Percentiles rank a stretch among this genome's conserved stretches.
Conservation (phyloP, 2,797 vertebrate genomes). For the Betta splendens region DNA sequence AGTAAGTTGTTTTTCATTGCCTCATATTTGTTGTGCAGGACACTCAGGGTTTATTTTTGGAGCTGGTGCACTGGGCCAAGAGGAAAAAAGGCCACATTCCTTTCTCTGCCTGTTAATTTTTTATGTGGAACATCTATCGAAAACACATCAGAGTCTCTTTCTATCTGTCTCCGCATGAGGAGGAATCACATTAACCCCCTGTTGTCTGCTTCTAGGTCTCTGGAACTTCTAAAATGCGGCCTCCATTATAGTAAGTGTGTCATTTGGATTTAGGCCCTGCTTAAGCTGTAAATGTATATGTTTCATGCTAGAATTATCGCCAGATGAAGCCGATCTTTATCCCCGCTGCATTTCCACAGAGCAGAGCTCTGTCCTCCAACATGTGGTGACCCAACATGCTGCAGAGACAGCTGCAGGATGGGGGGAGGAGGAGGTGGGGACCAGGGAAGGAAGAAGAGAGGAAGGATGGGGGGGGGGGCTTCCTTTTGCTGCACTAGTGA, state of each 20-base stretch:
- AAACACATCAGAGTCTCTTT: conserved; percentile 11
- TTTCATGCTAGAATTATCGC: conserved; percentile 27
- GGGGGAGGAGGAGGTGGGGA: no score
- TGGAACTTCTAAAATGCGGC: conserved; percentile 25
- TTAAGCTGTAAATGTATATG: conserved; percentile 22
- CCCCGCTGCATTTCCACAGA: conserved; percentile 44
- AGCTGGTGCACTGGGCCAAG: conserved; percentile 21
- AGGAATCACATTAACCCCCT: conserved; percentile 22
- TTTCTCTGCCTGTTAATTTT: conserved; percentile 42
- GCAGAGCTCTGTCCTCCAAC: conserved; percentile 64
- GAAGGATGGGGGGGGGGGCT: conserved; percentile 35
- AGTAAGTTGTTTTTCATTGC: conserved; percentile 4
- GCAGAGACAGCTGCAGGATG: conserved; percentile 74
- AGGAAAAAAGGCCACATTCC: conserved; percentile 42
- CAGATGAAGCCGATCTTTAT: conserved; percentile 45
- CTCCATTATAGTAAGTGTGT: conserved; percentile 39
- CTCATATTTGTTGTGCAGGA: conserved; percentile 1
- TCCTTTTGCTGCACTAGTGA: conserved; percentile 38
- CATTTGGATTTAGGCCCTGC: conserved; percentile 36
- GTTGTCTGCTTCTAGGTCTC: conserved; percentile 18
- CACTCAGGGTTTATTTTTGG: conserved; percentile 42
- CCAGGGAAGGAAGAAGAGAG: conserved; percentile 21
- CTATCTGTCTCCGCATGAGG: conserved; percentile 8
- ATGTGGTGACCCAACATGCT: conserved; percentile 65
- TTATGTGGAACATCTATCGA: conserved; percentile 40